Evolutionary conservation across 2,888 invertebrate genomes (phyloP).

Genomic region (Ophion costatus): DNA sequence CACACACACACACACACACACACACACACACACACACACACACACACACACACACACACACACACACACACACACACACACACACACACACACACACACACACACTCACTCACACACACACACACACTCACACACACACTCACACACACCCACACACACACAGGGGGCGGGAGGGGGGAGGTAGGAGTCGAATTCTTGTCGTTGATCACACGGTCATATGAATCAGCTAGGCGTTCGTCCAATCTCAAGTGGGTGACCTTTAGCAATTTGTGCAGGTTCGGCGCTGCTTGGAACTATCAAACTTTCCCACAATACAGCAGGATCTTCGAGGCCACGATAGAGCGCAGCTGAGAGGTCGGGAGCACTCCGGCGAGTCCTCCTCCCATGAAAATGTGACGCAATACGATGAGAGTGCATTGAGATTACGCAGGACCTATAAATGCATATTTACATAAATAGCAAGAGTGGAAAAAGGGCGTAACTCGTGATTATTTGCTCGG

Average conservation of each 20-base stretch:
- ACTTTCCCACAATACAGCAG: slow-evolving; percentile 70
- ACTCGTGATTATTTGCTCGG: slow-evolving; percentile 56
- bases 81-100: no score
- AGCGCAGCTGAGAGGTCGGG: slow-evolving; percentile 45
- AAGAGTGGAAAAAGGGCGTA: slow-evolving; percentile 49
- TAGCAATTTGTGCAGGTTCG: slow-evolving; percentile 77
- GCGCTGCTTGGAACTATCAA: slow-evolving; percentile 61
- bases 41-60: no score
- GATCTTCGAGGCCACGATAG: slow-evolving; percentile 68
- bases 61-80: no score
- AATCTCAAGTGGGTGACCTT: slow-evolving; percentile 76
- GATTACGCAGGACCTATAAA: slow-evolving; percentile 43
- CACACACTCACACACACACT: no score
- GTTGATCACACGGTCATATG: slow-evolving; percentile 44
- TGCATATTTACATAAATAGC: neutral
- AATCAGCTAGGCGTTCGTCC: slow-evolving; percentile 63
- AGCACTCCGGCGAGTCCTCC: slow-evolving; percentile 36
- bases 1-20: no score
- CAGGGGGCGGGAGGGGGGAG: neutral
- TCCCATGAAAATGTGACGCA: slow-evolving; percentile 30
- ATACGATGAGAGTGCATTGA: slow-evolving; percentile 49
- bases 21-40: no score
- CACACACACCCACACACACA: no score
- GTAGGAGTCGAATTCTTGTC: slow-evolving; percentile 16
- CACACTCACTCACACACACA: no score